Base-by-base conservation (phyloP, 2,888 invertebrate genomes). In the Augochlorella aurata region DNA sequence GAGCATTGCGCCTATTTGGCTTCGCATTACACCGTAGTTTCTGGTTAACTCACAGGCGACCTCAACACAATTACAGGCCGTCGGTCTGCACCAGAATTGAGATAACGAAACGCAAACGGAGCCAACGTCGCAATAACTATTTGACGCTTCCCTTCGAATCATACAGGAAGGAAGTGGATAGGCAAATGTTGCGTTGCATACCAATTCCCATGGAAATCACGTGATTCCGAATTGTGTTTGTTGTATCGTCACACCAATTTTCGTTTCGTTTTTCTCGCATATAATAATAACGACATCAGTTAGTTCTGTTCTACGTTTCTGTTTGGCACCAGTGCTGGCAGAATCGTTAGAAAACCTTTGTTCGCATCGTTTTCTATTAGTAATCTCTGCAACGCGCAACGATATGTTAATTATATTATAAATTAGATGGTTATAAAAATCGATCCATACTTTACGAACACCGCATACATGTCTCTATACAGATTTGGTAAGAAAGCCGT, bases 101-200 rank as follows among this genome's bases (percentile, higher is more conserved):
- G 88, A 85, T 87, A 87, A 88, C 85, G 83, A 79, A 83, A 85
- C 67, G 70, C 72, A 65, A 87, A 81, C 74, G 68, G 75, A 76
- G 73, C 72, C 52, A 78, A 80, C 77, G 65, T 83, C 83, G 87
- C 83, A 85, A 85, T 84, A 84, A 71, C 77, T 74, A 81, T 84
- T 87, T 71, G 71, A 82, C 83, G 83, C 77, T 85, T 90, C 85
- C 89, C 83, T 89, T 87, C 85, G 81, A 88, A 87, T 85, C 82
- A 74, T 77, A 86, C 89, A 90, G 92, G 91, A 92, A 92, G 92
- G 91, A 92, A 92, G 91, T 88, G 88, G 90, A 90, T 90, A 88
- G 89, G 88, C 88, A 87, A 90, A 89, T 86, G 87, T 86, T 80
- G 82, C 88, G 88, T 79, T 86, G 91, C 90, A 91, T 91, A 91